Evolutionary conservation across 2,888 invertebrate genomes (phyloP), one percentile per base, ranked within the genome.

Genomic region (Trissoscelio sp.): DNA sequence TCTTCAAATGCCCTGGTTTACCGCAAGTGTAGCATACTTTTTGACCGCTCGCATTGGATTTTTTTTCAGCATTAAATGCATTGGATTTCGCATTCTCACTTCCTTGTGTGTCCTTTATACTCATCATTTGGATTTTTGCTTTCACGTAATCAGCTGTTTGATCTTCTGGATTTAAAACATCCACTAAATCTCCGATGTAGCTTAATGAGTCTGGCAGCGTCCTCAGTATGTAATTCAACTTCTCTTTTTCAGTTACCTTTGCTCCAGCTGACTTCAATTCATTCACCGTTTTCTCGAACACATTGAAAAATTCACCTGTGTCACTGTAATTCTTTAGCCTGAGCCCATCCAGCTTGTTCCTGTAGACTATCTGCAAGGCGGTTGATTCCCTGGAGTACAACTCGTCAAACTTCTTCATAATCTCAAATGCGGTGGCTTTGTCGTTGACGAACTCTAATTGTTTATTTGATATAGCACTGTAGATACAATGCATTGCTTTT

Each of bases 121-220:
- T 73, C n/a, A 24, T 53, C 74, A 85, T 66, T 62, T 78, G 67
- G 12, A 86, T 84, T 83, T 88, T 87, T 37, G 31, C 79, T 83
- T 85, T 87, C n/a, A 88, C 46, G 77, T 85, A 88, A 4, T 85
- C 86, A 1, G 77, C 82, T 12, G 84, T 87, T 77, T 83, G 81
- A 24, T 87, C 84, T 22, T 82, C 66, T 58, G 75, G 82, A 42
- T 80, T 81, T 83, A 85, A 53, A 12, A 84, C 53, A 12, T 72
- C 72, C 3, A 72, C 14, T 7, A 72, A 42, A 11, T 72, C 72
- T 3, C 72, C 72, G 20, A 72, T 72, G 14, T 72, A 20, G 9
- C 62, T 62, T 3, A 42, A 6, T 3, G 60, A 53, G 14, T 37
- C 51, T 12, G 72, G 72, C 39, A 72, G 16, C 11, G 60, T 53